Evolutionary conservation across 2,797 vertebrate genomes (phyloP), one percentile per base, ranked within the genome.

Genomic region (Myioborus miniatus): DNA sequence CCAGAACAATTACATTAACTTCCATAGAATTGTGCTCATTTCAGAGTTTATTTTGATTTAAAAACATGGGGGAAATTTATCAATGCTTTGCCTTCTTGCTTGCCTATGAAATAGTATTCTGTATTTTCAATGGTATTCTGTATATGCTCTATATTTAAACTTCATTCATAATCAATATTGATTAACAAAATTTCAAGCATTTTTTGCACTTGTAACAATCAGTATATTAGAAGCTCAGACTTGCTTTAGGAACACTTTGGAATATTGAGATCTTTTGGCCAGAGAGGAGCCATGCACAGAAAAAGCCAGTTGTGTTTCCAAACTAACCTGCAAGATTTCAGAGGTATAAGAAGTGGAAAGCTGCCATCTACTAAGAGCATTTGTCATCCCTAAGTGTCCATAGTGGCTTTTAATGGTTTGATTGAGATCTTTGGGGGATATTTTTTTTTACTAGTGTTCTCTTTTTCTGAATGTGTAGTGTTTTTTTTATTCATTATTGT

Each of bases 1-100:
- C 21, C 47, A 87, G 81, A 92, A 92, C 37, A 93, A 91, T 89
- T 91, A 80, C 56, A 89, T 83, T 93, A 87, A 62, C 13, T 92
- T 92, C 47, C 37, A 22, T 29, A 62, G 72, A 95, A 65, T 4
- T 85, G n/a, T 83, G 43, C 13, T 77, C 50, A 77, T 89, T 92
- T 91, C 27, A 88, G 43, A 62, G 46, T 46, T 80, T 81, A 59
- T 65, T 90, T 93, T 89, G 19, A 23, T 94, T 87, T 58, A 34
- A 68, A 93, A 91, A 43, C 8, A 39, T 53, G 7, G 8, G 12
- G 8, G 11, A 93, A 90, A 87, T 60, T n/a, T 43, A 36, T 20
- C 53, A 39, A 5, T 50, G 10, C 2, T 85, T 78, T 92, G 8
- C 22, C 44, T 79, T 87, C 60, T 75, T 89, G 10, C 46, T 82